Evolutionary conservation across 2,888 invertebrate genomes (phyloP).

Genomic region (Piscicola geometra): DNA sequence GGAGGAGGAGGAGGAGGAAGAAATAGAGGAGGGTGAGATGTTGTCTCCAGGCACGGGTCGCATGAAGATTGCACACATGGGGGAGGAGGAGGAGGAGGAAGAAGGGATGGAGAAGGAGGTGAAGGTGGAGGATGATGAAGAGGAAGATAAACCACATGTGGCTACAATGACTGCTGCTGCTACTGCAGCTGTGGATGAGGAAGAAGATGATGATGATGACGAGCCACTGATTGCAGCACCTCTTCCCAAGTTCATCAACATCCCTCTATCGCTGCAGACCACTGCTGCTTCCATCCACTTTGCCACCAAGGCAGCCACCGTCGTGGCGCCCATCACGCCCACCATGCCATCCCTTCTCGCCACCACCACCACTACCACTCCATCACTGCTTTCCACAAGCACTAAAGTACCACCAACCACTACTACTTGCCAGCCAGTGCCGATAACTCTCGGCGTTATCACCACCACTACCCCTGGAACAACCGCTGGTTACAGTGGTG

Average conservation of each 20-base stretch:
- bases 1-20: neutral
- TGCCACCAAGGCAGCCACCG: neutral
- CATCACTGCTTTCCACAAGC: neutral
- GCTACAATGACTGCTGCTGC: too few species aligned
- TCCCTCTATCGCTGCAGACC: neutral
- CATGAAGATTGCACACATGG: neutral
- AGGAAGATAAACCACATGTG: too few species aligned
- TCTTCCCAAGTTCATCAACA: slow-evolving; percentile 28
- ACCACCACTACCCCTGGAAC: neutral
- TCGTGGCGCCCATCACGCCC: neutral
- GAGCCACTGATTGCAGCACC: slow-evolving; percentile 28
- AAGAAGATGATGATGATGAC: slow-evolving; percentile 27
- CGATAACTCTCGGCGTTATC: neutral
- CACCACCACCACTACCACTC: neutral
- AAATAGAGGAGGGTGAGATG: neutral
- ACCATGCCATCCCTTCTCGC: neutral
- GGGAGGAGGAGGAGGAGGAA: neutral
- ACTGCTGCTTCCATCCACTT: too few species aligned
- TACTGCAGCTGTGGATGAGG: neutral
- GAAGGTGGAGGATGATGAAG: neutral
- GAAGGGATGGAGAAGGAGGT: neutral
- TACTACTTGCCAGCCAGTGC: too few species aligned
- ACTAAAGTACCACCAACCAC: neutral
- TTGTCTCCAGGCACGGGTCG: too few species aligned
- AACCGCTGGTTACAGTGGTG: too few species aligned